phyloP scores from a whole-genome alignment of 2,888 invertebrate genomes.

The Drosophila atripex region DNA sequence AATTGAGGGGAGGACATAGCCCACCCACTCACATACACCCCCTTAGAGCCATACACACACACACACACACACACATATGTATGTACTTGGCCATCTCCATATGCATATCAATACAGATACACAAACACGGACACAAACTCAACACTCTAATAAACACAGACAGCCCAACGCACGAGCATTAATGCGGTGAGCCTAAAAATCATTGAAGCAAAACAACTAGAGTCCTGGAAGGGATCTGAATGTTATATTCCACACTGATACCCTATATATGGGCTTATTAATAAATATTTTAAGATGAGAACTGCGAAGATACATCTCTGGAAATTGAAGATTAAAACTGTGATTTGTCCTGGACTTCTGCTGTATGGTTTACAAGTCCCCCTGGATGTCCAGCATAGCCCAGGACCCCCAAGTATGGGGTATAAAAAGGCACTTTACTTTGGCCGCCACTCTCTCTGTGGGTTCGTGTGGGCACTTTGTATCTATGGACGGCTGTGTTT shows the following conservation, averaged over 20 bases:
- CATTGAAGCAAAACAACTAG: slow-evolving; percentile 66
- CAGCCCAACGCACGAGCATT: slow-evolving; percentile 51
- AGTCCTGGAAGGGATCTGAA: slow-evolving; percentile 4
- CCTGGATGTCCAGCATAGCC: background rate
- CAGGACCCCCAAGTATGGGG: slow-evolving; percentile 2
- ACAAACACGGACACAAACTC: slow-evolving; percentile 18
- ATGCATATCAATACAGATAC: slow-evolving; percentile 54
- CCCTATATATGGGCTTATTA: background rate
- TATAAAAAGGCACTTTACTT: slow-evolving; percentile 66
- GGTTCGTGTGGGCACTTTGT: slow-evolving; percentile 47
- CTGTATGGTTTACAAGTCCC: background rate
- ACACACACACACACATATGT: slow-evolving; percentile 15
- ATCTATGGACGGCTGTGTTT: slow-evolving; percentile 30
- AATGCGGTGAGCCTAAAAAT: slow-evolving; percentile 66
- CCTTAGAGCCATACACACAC: slow-evolving; percentile 24
- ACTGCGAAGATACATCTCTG: too few relatives aligned
- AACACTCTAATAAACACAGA: slow-evolving; percentile 46
- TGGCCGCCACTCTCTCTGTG: slow-evolving; percentile 24
- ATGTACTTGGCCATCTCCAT: slow-evolving; percentile 31
- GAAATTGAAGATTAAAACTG: too few relatives aligned
- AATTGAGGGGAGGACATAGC: slow-evolving; percentile 47
- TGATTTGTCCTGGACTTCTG: too few relatives aligned
- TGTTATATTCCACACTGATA: background rate
- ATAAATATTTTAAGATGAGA: too few relatives aligned
- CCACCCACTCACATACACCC: slow-evolving; percentile 25